Evolutionary conservation across 2,113 vertebrate genomes (phyloP), one percentile per base, ranked within the genome.

Genomic region (Aplodontia rufa): DNA sequence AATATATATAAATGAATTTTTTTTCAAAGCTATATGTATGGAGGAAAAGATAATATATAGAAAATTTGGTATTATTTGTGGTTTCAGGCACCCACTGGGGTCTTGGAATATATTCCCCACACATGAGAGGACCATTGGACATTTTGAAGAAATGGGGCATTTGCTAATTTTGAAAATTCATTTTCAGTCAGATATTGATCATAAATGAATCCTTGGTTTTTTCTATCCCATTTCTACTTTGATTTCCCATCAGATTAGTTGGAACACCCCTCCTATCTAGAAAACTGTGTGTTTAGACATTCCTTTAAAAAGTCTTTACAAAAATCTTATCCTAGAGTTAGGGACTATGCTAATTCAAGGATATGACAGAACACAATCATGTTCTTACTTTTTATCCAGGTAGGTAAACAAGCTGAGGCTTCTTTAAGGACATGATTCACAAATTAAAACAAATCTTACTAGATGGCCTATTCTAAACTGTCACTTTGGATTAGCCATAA

Each of bases 81-180:
- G 16, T 40, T 35, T 76, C 60, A 45, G 10, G 0, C 3, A 68
- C 22, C 3, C 11, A 10, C 4, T 45, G 2, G 5, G 5, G 14
- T 53, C 20, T 76, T 45, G 4, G 28, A 35, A 84, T 60, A 4
- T 30, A n/a, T n/a, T 7, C 3, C 1, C 10, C 40, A 26, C 4
- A n/a, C 5, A 11, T 6, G 45, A 64, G 8, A 20, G 32, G 5
- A 53, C 24, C 58, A 10, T 5, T 68, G 37, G 16, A 1, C 22
- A 64, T 75, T 91, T 75, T 64, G 8, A 89, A 60, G 1, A 80
- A 87, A 72, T 40, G 6, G 35, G 28, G 0, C 14, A 42, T 19
- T 96, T 89, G 74, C 55, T 82, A 47, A 91, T 93, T 88, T 69
- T 64, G 37, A 88, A 95, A 58, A 79, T 55, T 37, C 2, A 45